Evolutionary conservation across 2,797 vertebrate species (phyloP), one percentile per base, ranked within the genome.

Genomic region (Alcedo atthis): DNA sequence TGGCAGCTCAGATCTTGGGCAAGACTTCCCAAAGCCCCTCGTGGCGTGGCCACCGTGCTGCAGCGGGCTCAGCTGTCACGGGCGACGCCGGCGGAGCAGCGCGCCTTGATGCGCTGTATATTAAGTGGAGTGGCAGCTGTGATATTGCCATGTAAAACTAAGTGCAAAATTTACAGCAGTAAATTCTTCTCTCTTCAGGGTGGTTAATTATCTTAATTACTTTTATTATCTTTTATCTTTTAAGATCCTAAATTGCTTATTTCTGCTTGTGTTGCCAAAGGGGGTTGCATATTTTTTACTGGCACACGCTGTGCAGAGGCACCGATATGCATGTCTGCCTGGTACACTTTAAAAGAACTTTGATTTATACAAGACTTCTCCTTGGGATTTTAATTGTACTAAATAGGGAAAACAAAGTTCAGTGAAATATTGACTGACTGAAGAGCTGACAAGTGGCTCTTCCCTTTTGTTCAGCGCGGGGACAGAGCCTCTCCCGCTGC

Each of bases 161-260:
- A 97, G 97, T 94, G 89, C 96, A 97, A 97, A 97, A 97, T 97
- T 97, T 97, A 97, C 96, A 95, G 97, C 97, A 95, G 97, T 97
- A 96, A 97, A 97, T 97, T 97, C 97, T 97, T 97, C 97, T 97
- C 97, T 98, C 98, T 98, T 98, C 98, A 93, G 98, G 98, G 97
- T 97, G 97, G 98, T 98, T 98, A 98, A 98, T 98, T 98, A 98
- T 98, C 97, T 98, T 98, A 98, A 98, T 98, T 98, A 98, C 98
- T 98, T 98, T 98, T 98, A 98, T 98, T 98, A 98, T 98, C 97
- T 98, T 97, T 97, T 98, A 97, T 97, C 97, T 98, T 97, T 97
- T 96, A 98, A 97, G 97, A 98, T 98, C 97, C 96, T 97, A 98
- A 98, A 98, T 98, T 97, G 98, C 97, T 97, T 97, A 96, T 98